Evolutionary conservation across 2,797 vertebrate species (phyloP), one percentile per base, ranked within the genome.

Genomic region (Pangasius macronema): DNA sequence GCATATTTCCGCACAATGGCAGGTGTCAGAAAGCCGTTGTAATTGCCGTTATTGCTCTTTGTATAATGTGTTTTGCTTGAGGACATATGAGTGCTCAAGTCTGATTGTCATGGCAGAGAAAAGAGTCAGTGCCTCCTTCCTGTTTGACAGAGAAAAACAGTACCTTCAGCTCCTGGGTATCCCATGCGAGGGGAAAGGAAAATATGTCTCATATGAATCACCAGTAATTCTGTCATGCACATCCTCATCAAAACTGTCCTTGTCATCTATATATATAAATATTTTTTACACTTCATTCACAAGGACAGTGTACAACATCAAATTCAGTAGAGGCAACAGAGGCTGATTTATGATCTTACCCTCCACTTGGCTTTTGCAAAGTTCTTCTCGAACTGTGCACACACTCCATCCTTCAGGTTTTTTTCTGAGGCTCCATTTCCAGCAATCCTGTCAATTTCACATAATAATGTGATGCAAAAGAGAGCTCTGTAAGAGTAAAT

Each of bases 311-410:
- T 77, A 76, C 67, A 79, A 57, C 27, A 61, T 61, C 39, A 83
- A 33, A 68, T 82, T 55, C 49, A 42, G 22, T 65, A 76, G 42
- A 53, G 67, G 55, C 36, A 83, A n/a, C 59, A 68, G 70, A 33
- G 22, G 55, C 42, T 63, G 30, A 72, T 24, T 63, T 49, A 75
- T 46, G 83, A 57, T 90, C 96, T 92, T 95, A 97, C 97, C 96
- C 96, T 94, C 97, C 97, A 97, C 77, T 97, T 97, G 89, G 97
- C 97, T 90, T 97, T 97, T 67, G 97, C 97, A 93, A 97, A 97
- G 93, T 97, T 97, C 93, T 97, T 97, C 93, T 97, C 96, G 91
- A 97, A 97, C 91, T 97, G 97, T 84, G 97, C 97, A 84, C 97
- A 97, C 73, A 97, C 97, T 1, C 96, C 97, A 61, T 94, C 96